A percentile compares a stretch with the other conserved stretches of the same genome.
Evolutionary conservation across 2,888 invertebrate genomes (phyloP).

Genomic region (Eupithecia tripunctaria): DNA sequence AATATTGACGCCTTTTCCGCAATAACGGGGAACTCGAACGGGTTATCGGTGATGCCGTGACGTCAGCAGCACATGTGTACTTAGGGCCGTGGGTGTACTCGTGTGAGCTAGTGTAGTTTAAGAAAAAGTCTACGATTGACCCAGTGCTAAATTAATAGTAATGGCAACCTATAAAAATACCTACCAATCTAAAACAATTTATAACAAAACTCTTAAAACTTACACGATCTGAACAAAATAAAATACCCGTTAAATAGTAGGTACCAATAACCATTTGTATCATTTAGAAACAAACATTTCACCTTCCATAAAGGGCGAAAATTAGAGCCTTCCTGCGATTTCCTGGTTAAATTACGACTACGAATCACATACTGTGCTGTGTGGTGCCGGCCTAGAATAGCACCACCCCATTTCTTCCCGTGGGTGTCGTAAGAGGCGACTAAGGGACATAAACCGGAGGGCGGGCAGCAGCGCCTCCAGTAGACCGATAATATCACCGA

Average conservation of each 20-base stretch:
- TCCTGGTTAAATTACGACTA: not conserved
- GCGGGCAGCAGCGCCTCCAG: too few relatives aligned
- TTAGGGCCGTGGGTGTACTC: not conserved
- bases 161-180: not conserved
- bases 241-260: too few relatives aligned
- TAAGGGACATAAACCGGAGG: too few relatives aligned
- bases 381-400: too few relatives aligned
- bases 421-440: too few relatives aligned
- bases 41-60: not conserved
- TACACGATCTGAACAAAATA: too few relatives aligned
- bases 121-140: not conserved
- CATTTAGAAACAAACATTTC: not conserved
- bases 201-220: too few relatives aligned
- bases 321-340: not conserved
- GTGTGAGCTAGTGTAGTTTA: not conserved
- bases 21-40: not conserved
- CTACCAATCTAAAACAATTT: not conserved
- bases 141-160: not conserved
- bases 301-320: not conserved
- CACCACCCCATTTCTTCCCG: too few relatives aligned
- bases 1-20: constrained; percentile 12
- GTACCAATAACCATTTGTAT: not conserved
- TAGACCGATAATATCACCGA: too few relatives aligned
- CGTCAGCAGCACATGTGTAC: not conserved
- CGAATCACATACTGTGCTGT: too few relatives aligned